Base-by-base conservation (phyloP, 2,113 vertebrate genomes). In the Pelvicachromis taeniatus region DNA sequence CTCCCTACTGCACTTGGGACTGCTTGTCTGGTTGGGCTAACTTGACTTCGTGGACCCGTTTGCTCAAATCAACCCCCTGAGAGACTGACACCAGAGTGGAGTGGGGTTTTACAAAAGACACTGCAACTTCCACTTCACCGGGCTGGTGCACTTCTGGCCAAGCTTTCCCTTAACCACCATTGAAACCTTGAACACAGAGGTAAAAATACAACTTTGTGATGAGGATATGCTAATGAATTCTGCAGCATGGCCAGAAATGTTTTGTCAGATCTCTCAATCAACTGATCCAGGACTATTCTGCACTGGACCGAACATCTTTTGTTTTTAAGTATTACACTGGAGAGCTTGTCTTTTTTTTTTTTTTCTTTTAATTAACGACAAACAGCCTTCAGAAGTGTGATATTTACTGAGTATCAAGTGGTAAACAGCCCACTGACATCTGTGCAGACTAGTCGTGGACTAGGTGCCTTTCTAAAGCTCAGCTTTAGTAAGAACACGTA, bases 201-300 rank as follows among this genome's bases (percentile, higher is more conserved):
- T 82, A 88, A 93, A 89, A 85, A 85, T 87, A 87, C 84, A 86
- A 80, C 85, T 90, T 86, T 88, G 78, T 90, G 68, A 89, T 89
- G 81, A 81, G 86, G 90, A 91, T 89, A 88, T 88, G 90, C 63
- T 78, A 42, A 82, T 45, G 16, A 87, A 83, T 77, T 38, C 59
- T 88, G 73, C 88, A 86, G 88, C 75, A 59, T 9, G 58, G 84
- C 81, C 84, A 91, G 87, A 87, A 86, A 80, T 63, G 29, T 33
- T 63, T 79, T 35, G 19, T 87, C 54, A 65, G 70, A 86, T 26
- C 59, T 81, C 40, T 63, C 35, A 7, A 42, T 48, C 12, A 82
- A 33, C 88, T 89, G 88, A 85, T 84, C 80, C 84, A 29, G 45
- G 82, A 84, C 80, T 80, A 70, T 90, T 77, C 56, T 81, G 86